phyloP scores from a whole-genome alignment of 2,797 vertebrate species.

The Macrochelys suwanniensis region DNA sequence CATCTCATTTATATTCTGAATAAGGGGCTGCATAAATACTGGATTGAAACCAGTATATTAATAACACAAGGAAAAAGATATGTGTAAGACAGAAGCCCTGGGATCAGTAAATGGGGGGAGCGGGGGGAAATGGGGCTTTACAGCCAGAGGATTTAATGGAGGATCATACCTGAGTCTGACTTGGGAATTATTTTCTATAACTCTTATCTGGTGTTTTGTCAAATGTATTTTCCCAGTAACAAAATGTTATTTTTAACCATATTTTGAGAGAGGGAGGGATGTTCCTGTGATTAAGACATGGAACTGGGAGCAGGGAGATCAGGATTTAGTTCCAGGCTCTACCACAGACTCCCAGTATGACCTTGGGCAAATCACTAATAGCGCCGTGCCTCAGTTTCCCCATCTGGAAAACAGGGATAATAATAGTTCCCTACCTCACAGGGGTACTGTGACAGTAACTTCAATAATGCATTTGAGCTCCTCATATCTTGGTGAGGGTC shows the following conservation, averaged over 20 bases:
- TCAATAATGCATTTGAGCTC: not conserved
- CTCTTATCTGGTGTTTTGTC: not conserved
- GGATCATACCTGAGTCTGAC: not conserved
- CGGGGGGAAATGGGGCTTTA: not conserved
- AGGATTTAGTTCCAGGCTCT: not conserved
- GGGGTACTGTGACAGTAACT: not conserved
- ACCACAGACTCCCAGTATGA: not conserved
- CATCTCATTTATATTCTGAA: slow-evolving; percentile 2
- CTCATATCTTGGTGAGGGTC: not conserved
- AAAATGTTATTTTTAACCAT: not conserved
- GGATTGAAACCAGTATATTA: not conserved
- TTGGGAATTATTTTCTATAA: slow-evolving; percentile 8
- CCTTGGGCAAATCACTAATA: not conserved
- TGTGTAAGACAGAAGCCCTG: not conserved
- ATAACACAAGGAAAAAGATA: not conserved
- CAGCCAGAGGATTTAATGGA: not conserved
- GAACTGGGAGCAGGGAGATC: not conserved
- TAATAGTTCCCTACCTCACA: not conserved
- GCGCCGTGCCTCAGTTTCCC: not conserved
- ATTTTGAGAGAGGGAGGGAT: not conserved
- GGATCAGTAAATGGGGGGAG: not conserved
- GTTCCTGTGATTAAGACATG: not conserved
- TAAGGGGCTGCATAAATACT: slow-evolving; percentile 2
- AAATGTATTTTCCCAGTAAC: not conserved
- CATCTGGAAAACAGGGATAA: not conserved